Evolutionary conservation across 2,797 vertebrate genomes (phyloP), one percentile per base, ranked within the genome.

Genomic region (Epinephelus coioides): DNA sequence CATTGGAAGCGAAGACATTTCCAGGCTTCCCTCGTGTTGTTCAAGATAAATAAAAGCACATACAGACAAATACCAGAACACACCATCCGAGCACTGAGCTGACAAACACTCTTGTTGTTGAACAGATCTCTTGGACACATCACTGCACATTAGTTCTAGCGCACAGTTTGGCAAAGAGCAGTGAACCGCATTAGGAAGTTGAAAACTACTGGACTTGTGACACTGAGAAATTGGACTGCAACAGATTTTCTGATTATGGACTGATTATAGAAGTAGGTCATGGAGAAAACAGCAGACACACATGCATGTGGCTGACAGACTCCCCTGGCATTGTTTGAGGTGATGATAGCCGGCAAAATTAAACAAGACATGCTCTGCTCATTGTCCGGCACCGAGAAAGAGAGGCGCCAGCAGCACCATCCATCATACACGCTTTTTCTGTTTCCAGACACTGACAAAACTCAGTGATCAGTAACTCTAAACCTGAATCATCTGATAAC

Each of bases 231-330:
- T 14, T 2, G 54, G 78, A 74, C 80, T 78, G 71, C 62, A 66
- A 66, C 49, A 73, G 63, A 90, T 85, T 79, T 81, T 82, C 23
- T 85, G 81, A 92, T 89, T 84, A 78, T 79, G 82, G 69, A 72
- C 75, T 89, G 78, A 88, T 91, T 88, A 81, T 69, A 83, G 81
- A 92, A 92, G 78, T 86, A 91, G 85, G 86, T 90, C 86, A 84
- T 49, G 72, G 64, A 80, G 77, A 88, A 87, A 84, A 82, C 18
- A 66, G 82, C 72, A 62, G 57, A 30, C 78, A 46, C 62, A 74
- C 40, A 27, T 82, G 81, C 79, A 84, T 73, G 71, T 78, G 88
- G 76, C 69, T n/a, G 68, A 73, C 78, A 78, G 78, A 79, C 57
- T 80, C 30, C 40, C 54, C 55, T 61, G 78, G 78, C 18, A 71